A percentile compares a stretch with the other conserved stretches of the same genome.
phyloP scores from a whole-genome alignment of 92 coral and sea anemone species.

The Hydrozoanthus gracilis region DNA sequence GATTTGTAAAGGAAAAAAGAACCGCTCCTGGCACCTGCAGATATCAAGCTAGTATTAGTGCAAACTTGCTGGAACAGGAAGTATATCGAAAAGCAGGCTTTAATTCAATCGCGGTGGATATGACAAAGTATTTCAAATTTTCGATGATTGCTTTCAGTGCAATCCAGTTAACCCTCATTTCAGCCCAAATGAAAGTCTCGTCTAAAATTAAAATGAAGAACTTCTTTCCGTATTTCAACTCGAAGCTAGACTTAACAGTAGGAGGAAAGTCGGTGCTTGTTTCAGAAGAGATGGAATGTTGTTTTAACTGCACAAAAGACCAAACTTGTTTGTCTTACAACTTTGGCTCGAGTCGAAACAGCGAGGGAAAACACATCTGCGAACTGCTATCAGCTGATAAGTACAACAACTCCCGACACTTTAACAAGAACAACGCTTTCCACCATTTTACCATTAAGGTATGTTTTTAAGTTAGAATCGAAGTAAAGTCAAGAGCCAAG shows the following conservation, averaged over 20 bases:
- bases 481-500: too few relatives aligned
- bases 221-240: conserved; percentile 11
- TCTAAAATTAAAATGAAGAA: neutral
- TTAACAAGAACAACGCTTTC: neutral
- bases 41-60: too few relatives aligned
- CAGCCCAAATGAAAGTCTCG: neutral
- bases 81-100: too few relatives aligned
- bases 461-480: neutral
- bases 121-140: neutral
- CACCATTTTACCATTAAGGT: conserved; percentile 10
- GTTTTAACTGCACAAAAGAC: conserved; percentile 7
- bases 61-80: too few relatives aligned
- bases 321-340: neutral
- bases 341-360: neutral
- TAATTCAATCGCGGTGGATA: neutral
- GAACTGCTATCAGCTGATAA: neutral
- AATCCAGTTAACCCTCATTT: neutral
- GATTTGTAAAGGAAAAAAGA: too few relatives aligned
- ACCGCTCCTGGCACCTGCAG: too few relatives aligned
- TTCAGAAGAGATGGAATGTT: conserved; percentile 14
- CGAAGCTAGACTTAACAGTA: neutral
- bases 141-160: neutral
- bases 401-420: neutral
- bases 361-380: neutral
- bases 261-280: neutral